Evolutionary conservation across 2,113 vertebrate species (phyloP), one percentile per base, ranked within the genome.

Genomic region (Oncorhynchus gorbuscha): DNA sequence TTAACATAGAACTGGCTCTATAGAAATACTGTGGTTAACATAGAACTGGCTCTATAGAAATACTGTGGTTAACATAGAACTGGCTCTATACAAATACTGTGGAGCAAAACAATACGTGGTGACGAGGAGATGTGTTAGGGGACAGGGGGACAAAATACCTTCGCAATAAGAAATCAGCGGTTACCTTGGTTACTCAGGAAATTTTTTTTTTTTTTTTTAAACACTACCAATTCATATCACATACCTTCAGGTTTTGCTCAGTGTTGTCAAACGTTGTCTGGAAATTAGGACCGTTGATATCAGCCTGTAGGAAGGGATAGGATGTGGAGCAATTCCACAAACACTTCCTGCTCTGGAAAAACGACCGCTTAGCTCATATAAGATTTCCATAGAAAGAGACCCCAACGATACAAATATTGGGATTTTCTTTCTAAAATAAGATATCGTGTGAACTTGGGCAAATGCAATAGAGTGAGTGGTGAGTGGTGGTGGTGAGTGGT

Each of bases 211-310:
- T n/a, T n/a, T n/a, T n/a, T n/a, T n/a, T n/a, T n/a, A n/a, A n/a
- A n/a, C n/a, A 28, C 4, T 12, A 11, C 3, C 39, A 39, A 39
- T 39, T 39, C 39, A 39, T 39, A 39, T 12, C 22, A 69, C 92
- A 90, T 91, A 99, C 97, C 95, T 97, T 95, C 75, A 99, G 76
- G 14, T 83, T 96, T 87, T 98, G 97, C 77, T 98, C 95, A 0
- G 97, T 97, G 88, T 92, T 97, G 87, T 94, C 91, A 89, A 98
- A 98, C 69, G 72, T 8, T 1, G 92, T 94, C 80, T 95, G 91
- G 84, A 99, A 99, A 75, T 89, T 92, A 32, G 97, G 97, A 22
- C 96, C 95, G 28, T 49, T 90, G 68, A 90, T 92, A 85, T 98
- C 94, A 49, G 96, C 97, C 98, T 99, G 84, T 88, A 81, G 18